Percentiles rank a stretch among this genome's conserved stretches.
These are phyloP conservation scores for Globia sparganii DNA, from an alignment of 2,888 invertebrate species.

Conservation along the genomic window DNA sequence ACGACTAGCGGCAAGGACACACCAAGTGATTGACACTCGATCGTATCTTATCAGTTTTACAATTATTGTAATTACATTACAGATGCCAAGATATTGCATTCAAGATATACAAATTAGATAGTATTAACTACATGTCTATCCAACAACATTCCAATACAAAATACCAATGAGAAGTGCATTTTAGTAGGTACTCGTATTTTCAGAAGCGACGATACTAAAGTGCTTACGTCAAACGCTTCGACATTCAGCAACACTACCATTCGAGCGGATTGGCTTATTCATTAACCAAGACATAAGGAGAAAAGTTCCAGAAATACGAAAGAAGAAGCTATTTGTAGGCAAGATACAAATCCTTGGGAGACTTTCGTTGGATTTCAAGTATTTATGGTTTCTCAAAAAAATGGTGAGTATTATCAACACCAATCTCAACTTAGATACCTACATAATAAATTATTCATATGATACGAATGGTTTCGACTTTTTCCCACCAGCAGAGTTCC, in stretches of 20 bases:
- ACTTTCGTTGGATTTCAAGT: background rate
- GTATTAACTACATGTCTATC: background rate
- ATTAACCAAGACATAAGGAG: background rate
- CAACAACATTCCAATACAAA: background rate
- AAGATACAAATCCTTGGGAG: background rate
- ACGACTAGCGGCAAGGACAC: constrained; percentile 37
- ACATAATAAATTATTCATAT: constrained; percentile 40
- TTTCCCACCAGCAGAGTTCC: constrained; percentile 28
- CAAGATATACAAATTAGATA: background rate
- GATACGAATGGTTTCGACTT: constrained; percentile 24
- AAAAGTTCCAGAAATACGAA: background rate
- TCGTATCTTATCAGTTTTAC: constrained; percentile 17
- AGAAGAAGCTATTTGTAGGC: too few relatives aligned
- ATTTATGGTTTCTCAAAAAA: background rate
- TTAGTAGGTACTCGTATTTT: too few relatives aligned
- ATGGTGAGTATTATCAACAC: background rate
- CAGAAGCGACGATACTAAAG: background rate
- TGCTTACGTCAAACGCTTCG: background rate
- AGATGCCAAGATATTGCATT: background rate
- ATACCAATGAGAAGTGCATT: background rate
- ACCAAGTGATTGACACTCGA: constrained; percentile 22
- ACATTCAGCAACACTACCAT: background rate
- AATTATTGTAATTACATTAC: constrained; percentile 1
- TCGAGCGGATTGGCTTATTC: background rate
- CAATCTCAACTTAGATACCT: background rate